A percentile compares a stretch with the other conserved stretches of the same genome.
Evolutionary conservation across 2,888 invertebrate species (phyloP).

Genomic region (Bimastos eiseni): DNA sequence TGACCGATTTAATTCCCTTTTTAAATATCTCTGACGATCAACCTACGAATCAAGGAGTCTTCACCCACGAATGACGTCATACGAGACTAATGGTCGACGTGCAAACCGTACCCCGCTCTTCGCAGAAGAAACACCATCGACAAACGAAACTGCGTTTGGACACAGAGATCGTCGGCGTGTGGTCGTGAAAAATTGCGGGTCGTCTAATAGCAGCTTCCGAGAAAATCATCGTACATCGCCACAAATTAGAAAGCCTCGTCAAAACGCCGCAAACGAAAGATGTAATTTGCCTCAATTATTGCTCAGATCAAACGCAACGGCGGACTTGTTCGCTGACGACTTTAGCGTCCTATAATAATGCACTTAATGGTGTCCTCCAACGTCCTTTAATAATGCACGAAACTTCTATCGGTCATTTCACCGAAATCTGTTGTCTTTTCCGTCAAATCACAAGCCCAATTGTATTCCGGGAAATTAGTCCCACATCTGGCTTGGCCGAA

Average conservation of each 20-base stretch:
- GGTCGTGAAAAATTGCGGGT: neutral
- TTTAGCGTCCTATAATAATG: neutral
- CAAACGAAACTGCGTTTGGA: neutral
- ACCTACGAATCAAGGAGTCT: too few relatives aligned
- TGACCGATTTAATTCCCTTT: too few relatives aligned
- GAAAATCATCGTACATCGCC: neutral
- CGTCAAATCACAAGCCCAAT: neutral
- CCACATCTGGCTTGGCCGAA: neutral
- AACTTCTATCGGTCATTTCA: too few relatives aligned
- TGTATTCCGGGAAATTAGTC: neutral
- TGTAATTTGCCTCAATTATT: neutral
- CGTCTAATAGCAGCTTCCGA: neutral
- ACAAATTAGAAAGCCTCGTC: neutral
- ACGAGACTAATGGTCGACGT: neutral
- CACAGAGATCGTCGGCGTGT: neutral
- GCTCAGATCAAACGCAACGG: neutral
- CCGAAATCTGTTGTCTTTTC: neutral
- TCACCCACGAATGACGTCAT: neutral
- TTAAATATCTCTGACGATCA: too few relatives aligned
- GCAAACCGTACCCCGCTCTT: neutral
- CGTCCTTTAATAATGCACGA: neutral
- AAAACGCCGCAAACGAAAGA: neutral
- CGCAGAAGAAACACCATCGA: neutral
- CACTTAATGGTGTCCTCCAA: neutral
- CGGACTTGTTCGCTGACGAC: neutral